Percentiles rank a stretch among this genome's conserved stretches.
Evolutionary conservation across 1,140 invertebrate species (phyloP).

Genomic region (Caerostris darwini): DNA sequence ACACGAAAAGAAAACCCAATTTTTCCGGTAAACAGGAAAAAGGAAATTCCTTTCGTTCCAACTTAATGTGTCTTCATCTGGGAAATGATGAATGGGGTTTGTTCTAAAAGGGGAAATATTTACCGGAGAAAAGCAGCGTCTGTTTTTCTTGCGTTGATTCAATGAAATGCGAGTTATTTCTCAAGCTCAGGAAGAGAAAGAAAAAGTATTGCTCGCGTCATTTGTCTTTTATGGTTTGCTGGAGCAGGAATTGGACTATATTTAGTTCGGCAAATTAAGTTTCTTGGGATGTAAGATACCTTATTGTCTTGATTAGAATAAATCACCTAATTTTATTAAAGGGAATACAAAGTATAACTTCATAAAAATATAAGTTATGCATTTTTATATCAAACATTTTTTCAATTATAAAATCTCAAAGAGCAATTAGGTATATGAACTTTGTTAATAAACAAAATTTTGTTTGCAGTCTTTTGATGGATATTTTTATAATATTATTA

Average conservation of each 20-base stretch:
- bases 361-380: too few relatives aligned
- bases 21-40: neutral
- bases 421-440: too few relatives aligned
- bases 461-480: too few relatives aligned
- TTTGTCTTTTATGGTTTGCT: neutral
- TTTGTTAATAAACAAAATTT: too few relatives aligned
- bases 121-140: neutral
- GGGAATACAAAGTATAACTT: too few relatives aligned
- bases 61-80: conserved; percentile 51
- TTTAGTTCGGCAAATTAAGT: neutral
- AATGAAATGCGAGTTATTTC: conserved; percentile 9
- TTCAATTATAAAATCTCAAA: too few relatives aligned
- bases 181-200: neutral
- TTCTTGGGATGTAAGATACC: too few relatives aligned
- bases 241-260: neutral
- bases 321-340: too few relatives aligned
- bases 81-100: conserved; percentile 21
- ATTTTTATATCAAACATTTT: too few relatives aligned
- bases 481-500: too few relatives aligned
- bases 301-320: too few relatives aligned
- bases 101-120: conserved; percentile 42
- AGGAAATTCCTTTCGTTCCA: neutral
- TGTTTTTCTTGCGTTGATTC: neutral
- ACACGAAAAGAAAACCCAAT: conserved; percentile 22
- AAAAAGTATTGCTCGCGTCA: neutral